Percentiles rank a stretch among this genome's conserved stretches.
Evolutionary conservation across 2,113 vertebrate genomes (phyloP).

Genomic region (Larimichthys polyactis): DNA sequence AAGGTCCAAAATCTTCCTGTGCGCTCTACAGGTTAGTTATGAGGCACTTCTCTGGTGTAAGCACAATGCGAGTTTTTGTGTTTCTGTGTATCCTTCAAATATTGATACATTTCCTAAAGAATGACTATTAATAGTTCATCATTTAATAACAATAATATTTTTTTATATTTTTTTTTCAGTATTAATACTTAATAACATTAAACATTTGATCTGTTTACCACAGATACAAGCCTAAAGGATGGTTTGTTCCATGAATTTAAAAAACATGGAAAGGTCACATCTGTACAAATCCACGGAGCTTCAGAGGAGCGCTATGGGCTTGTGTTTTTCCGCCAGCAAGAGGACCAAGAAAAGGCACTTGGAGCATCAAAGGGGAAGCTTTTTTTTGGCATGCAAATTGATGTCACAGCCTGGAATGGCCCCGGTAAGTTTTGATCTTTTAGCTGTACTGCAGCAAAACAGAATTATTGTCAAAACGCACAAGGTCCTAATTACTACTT

Average conservation of each 20-base stretch:
- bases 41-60: neutral
- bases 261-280: conserved; percentile 99
- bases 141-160: neutral
- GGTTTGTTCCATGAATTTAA: conserved; percentile 99
- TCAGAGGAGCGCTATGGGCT: conserved; percentile 97
- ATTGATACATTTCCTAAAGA: neutral
- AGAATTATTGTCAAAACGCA: neutral
- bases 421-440: conserved; percentile 86
- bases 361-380: conserved; percentile 97
- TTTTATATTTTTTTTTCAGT: neutral
- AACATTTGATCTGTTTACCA: conserved; percentile 17
- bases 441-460: neutral
- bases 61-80: neutral
- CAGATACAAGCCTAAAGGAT: conserved; percentile 99
- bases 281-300: conserved; percentile 96
- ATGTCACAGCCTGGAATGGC: conserved; percentile 97
- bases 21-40: conserved; percentile 93
- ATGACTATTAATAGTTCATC: neutral
- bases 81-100: conserved; percentile 7
- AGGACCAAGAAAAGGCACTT: conserved; percentile 98
- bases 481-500: conserved; percentile 4
- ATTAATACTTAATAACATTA: neutral
- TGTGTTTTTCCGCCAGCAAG: conserved; percentile 98
- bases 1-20: conserved; percentile 99
- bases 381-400: conserved; percentile 99